These are phyloP conservation scores for Heterochromis multidens DNA, from an alignment of 2,113 vertebrate species.

Conservation along the genomic window DNA sequence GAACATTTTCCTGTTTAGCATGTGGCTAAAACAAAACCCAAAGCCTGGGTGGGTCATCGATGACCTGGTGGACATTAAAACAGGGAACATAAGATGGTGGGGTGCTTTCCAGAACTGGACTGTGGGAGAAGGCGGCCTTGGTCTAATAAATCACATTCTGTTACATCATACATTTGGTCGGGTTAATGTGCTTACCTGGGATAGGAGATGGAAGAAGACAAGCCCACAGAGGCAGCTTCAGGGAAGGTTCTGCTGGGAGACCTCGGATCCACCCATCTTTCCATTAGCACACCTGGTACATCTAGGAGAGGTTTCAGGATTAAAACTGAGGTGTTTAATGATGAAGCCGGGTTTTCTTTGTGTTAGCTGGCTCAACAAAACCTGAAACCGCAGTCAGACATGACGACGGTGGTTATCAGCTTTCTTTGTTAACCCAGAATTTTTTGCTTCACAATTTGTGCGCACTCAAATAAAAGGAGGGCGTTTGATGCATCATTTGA, in stretches of 20 bases:
- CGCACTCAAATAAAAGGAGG: neutral
- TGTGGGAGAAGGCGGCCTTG: neutral
- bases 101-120: neutral
- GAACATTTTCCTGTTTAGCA: neutral
- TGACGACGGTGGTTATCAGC: neutral
- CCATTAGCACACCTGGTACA: neutral
- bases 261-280: neutral
- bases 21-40: neutral
- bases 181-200: no score
- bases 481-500: neutral
- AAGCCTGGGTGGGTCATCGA: neutral
- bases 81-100: no score
- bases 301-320: neutral
- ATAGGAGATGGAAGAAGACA: no score
- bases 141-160: neutral
- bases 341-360: neutral
- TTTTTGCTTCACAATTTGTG: neutral
- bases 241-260: neutral
- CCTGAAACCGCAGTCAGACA: no score
- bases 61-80: neutral
- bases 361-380: neutral
- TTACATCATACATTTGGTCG: no score
- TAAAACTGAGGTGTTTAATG: neutral
- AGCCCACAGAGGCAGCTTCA: neutral
- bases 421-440: neutral